Evolutionary conservation across 1,140 invertebrate species (phyloP), one percentile per base, ranked within the genome.

Genomic region (Eueides isabella): DNA sequence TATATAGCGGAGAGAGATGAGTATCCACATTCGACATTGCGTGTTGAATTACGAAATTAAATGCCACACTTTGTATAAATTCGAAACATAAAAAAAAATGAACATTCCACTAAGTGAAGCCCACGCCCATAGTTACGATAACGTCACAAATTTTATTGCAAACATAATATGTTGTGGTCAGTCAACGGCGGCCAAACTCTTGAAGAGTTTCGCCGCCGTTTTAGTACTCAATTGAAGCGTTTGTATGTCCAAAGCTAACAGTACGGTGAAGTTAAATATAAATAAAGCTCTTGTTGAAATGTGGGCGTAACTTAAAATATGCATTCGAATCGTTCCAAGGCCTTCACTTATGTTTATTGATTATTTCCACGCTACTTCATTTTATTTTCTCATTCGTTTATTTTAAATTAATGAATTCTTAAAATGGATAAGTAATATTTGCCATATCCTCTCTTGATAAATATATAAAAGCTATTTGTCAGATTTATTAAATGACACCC

Each of bases 401-500:
- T 23, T n/a, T 23, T 48, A 26, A 55, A 55, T 23, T 26, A 26
- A 26, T 1, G 2, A 44, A 44, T 19, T 2, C 1, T 26, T 26
- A 11, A 9, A 55, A 11, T 26, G 9, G 4, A 26, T 55, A 55
- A 4, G 6, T 55, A 26, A 26, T 55, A 55, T 5, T 55, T 23
- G 23, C 16, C 7, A 38, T 31, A 31, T 7, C 31, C 14, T 16
- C 16, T 19, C n/a, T 6, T 19, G 16, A 19, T 19, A 44, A 44
- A 6, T 23, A 23, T 2, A 26, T 55, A 26, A 26, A 38, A 55
- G 19, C 9, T 55, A 4, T 55, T 55, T 11, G 48, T 23, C 19
- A 55, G 48, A 55, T 55, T 55, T 55, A 55, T 55, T 3, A 55
- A 55, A 55, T 23, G 48, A 55, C n/a, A n/a, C n/a, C 48, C 48